These are phyloP conservation scores for Capreolus pygargus DNA, from an alignment of 2,113 vertebrate genomes.

Conservation along the genomic window DNA sequence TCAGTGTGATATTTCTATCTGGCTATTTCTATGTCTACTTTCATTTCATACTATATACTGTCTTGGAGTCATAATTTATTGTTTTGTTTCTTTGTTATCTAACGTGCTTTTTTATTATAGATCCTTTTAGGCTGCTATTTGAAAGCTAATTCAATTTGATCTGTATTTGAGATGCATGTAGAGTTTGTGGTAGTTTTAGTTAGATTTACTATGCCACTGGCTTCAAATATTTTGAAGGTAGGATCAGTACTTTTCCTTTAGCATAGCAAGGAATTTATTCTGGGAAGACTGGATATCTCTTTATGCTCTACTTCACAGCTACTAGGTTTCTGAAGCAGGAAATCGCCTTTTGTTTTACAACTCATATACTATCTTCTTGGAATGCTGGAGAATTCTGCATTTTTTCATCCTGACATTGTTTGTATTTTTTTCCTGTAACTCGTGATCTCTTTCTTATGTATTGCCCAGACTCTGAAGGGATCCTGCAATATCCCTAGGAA, in stretches of 20 bases:
- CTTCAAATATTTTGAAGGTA: neutral
- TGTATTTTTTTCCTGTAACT: neutral
- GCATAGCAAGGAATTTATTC: neutral
- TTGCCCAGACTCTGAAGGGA: neutral
- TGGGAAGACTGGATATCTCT: rapidly evolving
- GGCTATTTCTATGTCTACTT: neutral
- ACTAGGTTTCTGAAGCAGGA: neutral
- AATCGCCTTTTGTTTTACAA: neutral
- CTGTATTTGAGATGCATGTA: neutral
- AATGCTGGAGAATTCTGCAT: neutral
- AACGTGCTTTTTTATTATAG: neutral
- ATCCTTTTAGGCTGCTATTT: neutral
- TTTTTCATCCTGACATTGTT: neutral
- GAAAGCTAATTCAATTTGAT: neutral
- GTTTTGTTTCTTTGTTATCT: neutral
- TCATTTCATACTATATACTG: neutral
- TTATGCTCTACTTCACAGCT: neutral
- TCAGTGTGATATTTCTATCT: neutral
- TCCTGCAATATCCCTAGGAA: neutral
- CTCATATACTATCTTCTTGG: neutral
- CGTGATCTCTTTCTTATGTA: neutral
- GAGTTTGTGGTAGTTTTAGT: neutral
- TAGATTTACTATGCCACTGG: neutral
- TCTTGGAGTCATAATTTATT: neutral
- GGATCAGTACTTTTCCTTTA: neutral